Base-by-base conservation (phyloP, 2,888 invertebrate genomes). In the Ichneumoninae sp. region DNA sequence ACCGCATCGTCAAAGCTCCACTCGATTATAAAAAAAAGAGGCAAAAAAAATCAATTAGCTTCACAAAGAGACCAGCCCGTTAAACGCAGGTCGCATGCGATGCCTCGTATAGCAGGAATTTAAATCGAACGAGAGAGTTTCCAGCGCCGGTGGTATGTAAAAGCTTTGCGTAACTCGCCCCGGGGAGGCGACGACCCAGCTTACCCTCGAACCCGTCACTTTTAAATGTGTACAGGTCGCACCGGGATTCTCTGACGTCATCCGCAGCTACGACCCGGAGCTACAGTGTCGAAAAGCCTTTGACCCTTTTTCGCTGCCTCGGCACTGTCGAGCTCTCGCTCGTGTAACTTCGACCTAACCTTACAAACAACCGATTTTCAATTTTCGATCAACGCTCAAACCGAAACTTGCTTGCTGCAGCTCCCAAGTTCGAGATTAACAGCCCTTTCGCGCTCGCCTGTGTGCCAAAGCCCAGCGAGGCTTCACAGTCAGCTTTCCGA, bases 161-260 rank as follows among this genome's bases (percentile, higher is more conserved):
- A 22, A 70, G 44, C 44, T 72, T 65, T 50, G 82, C 71, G 72
- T 72, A 75, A 60, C 74, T 33, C 30, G 69, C 50, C 66, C 26
- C 71, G 62, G 22, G 44, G 36, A 66, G 40, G 71, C 36, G 54
- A 26, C 57, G 57, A 26, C 57, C 57, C 57, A 26, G 19, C 57
- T 47, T 22, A 71, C 83, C 83, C 83, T 83, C 80, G 66, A 72
- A 76, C 80, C 68, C 76, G 76, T 80, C 66, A 71, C 71, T 72
- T 26, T 57, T 57, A 70, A 75, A 80, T 68, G 80, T 75, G 75
- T 80, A 76, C 80, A 26, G 83, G 83, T 76, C 83, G 68, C 40
- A 72, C 76, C 75, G 47, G 80, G 80, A 22, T 76, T 57, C 71
- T 30, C 54, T 83, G 83, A 83, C 83, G 83, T 83, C 80, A 83